Percentiles rank a stretch among this genome's conserved stretches.
Conservation (phyloP, 2,113 vertebrate species). For the Muntiacus muntjak region DNA sequence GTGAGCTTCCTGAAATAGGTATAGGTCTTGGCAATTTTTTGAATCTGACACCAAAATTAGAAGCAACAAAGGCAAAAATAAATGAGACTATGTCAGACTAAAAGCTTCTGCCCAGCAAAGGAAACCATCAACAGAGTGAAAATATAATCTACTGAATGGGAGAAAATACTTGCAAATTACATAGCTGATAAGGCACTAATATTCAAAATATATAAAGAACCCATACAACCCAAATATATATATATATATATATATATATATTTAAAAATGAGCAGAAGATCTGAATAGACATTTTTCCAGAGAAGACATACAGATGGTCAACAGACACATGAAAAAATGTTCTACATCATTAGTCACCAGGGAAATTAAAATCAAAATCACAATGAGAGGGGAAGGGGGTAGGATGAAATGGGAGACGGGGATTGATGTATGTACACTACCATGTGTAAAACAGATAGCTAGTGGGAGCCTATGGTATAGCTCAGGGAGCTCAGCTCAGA, state of each 20-base stretch:
- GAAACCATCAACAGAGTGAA: not conserved
- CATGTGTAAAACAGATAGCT: not conserved
- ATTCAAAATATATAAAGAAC: not conserved
- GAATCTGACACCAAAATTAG: not conserved
- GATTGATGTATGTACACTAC: not conserved
- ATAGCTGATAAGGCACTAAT: not conserved
- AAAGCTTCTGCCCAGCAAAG: not conserved
- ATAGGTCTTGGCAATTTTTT: not conserved
- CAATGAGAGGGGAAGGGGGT: not conserved
- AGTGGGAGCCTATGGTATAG: not conserved
- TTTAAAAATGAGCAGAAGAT: not conserved
- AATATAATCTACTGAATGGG: not conserved
- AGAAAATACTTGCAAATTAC: not conserved
- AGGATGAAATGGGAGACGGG: not conserved
- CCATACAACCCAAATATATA: not conserved
- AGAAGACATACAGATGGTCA: not conserved
- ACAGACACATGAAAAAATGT: not conserved
- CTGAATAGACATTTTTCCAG: not conserved
- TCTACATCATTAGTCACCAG: not conserved
- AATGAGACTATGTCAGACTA: not conserved
- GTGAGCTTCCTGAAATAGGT: not conserved
- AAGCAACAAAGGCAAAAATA: not conserved
- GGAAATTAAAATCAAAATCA: not conserved
- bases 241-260: not conserved
- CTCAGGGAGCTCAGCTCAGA: not conserved